These are phyloP conservation scores for Vicugna pacos DNA, from an alignment of 2,113 vertebrate species.

Conservation along the genomic window DNA sequence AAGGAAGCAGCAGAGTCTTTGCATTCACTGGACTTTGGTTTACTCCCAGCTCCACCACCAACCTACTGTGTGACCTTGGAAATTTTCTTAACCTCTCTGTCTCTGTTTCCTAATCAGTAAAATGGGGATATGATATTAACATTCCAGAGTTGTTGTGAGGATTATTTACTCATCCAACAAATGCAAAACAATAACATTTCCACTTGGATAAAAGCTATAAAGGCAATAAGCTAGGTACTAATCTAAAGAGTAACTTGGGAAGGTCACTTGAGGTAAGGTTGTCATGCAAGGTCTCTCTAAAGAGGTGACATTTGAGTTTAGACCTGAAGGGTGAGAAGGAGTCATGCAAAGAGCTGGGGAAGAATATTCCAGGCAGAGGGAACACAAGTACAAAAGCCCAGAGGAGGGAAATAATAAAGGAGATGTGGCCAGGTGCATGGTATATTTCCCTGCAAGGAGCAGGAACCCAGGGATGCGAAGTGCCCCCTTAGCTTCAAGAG, in stretches of 20 bases:
- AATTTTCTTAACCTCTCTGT: conserved; percentile 32
- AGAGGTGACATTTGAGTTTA: background rate
- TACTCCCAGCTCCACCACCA: background rate
- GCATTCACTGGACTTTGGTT: background rate
- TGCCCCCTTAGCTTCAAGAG: background rate
- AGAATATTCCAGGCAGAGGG: background rate
- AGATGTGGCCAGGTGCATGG: accelerated
- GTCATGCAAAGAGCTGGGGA: background rate
- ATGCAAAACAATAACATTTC: background rate
- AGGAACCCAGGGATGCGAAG: background rate
- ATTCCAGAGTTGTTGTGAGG: background rate
- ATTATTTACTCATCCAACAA: background rate
- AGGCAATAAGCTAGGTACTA: background rate
- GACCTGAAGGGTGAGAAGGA: background rate
- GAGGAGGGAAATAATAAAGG: background rate
- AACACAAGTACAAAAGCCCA: background rate
- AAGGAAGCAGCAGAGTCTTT: background rate
- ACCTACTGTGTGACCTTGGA: background rate
- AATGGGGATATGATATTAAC: background rate
- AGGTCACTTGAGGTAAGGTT: background rate
- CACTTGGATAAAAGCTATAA: background rate
- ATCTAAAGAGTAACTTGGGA: background rate
- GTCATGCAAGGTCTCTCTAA: background rate
- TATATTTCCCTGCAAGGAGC: background rate
- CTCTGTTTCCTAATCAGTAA: background rate